Evolutionary conservation across 2,797 vertebrate species (phyloP).

Genomic region (Pseudopleuronectes americanus): DNA sequence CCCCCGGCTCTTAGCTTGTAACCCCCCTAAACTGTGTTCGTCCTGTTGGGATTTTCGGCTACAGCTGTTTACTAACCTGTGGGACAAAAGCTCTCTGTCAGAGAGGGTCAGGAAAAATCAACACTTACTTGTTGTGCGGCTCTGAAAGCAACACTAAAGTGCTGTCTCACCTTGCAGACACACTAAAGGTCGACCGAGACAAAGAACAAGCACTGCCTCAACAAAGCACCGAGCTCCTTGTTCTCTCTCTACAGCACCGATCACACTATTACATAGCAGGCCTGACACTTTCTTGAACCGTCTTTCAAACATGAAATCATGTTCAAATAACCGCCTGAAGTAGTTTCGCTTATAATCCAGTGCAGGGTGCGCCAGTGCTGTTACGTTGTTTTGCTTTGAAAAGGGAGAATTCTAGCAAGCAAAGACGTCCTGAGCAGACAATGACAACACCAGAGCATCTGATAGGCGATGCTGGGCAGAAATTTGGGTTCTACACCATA

Average conservation of each 20-base stretch:
- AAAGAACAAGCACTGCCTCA: constrained; percentile 31
- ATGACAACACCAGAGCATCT: too few relatives aligned
- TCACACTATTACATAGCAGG: too few relatives aligned
- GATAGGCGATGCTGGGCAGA: too few relatives aligned
- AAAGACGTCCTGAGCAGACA: too few relatives aligned
- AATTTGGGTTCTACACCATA: too few relatives aligned
- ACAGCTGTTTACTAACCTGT: constrained; percentile 64
- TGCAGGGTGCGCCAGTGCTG: too few relatives aligned
- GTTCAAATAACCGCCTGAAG: too few relatives aligned
- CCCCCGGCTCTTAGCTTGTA: constrained; percentile 58
- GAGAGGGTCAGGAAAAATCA: constrained; percentile 65
- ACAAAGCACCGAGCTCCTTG: neutral
- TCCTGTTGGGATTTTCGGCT: constrained; percentile 58
- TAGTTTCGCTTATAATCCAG: too few relatives aligned
- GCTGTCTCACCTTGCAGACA: constrained; percentile 68
- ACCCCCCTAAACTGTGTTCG: constrained; percentile 54
- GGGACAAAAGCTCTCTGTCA: constrained; percentile 51
- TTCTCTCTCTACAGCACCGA: neutral
- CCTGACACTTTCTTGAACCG: too few relatives aligned
- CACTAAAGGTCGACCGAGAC: constrained; percentile 69
- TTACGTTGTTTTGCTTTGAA: too few relatives aligned
- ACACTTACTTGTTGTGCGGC: constrained; percentile 77
- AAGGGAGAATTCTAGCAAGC: too few relatives aligned
- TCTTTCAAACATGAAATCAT: too few relatives aligned
- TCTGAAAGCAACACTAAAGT: constrained; percentile 66